Percentiles rank a stretch among this genome's conserved stretches.
These are phyloP conservation scores for Dryadula phaetusa DNA, from an alignment of 2,888 invertebrate genomes.

Conservation along the genomic window DNA sequence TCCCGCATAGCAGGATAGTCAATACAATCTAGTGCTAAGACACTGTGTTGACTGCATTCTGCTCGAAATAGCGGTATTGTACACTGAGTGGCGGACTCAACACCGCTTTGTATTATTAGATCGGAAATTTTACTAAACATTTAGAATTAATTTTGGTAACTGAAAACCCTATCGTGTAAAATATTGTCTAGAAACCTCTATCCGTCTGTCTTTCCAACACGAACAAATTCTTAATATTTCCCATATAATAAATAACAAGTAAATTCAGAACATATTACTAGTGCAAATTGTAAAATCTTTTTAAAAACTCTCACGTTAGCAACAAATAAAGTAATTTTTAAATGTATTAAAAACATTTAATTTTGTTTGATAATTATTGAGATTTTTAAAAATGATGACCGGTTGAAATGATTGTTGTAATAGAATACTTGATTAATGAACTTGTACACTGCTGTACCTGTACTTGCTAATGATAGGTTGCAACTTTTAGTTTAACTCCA, in stretches of 20 bases:
- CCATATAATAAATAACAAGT: background rate
- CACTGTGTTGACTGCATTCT: too few species aligned
- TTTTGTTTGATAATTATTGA: slow-evolving; percentile 16
- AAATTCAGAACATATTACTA: background rate
- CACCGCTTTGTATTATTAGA: too few species aligned
- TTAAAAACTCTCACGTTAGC: background rate
- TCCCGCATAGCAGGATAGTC: too few species aligned
- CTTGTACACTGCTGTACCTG: background rate
- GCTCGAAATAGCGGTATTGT: too few species aligned
- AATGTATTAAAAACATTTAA: background rate
- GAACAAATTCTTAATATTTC: too few species aligned
- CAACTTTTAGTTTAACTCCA: slow-evolving; percentile 15
- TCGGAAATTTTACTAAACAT: too few species aligned
- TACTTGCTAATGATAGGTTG: slow-evolving; percentile 18
- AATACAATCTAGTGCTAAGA: too few species aligned
- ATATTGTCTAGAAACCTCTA: too few species aligned
- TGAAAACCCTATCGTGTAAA: too few species aligned
- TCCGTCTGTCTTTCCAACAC: too few species aligned
- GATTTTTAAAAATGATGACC: slow-evolving; percentile 33
- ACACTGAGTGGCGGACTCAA: too few species aligned
- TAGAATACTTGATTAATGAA: slow-evolving; percentile 20
- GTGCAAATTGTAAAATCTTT: background rate
- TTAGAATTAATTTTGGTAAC: too few species aligned
- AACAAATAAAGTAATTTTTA: background rate
- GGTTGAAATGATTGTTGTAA: slow-evolving; percentile 23